phyloP scores from a whole-genome alignment of 2,888 invertebrate species.

The Vesta saturnalis region DNA sequence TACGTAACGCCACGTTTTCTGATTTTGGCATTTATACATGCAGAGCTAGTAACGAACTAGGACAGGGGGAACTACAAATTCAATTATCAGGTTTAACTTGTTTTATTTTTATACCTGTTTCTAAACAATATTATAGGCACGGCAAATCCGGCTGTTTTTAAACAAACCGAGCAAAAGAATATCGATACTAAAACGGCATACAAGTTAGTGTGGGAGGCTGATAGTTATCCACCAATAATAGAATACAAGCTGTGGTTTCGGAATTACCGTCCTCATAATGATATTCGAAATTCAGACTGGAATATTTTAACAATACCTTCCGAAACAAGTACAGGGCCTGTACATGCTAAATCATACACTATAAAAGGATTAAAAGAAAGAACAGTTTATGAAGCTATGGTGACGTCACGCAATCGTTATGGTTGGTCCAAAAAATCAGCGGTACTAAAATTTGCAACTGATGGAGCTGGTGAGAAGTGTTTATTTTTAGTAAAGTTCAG shows the following conservation, averaged over 20 bases:
- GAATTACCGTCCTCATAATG: conserved; percentile 63
- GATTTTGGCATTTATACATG: conserved; percentile 86
- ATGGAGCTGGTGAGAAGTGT: conserved; percentile 71
- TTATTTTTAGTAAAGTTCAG: conserved; percentile 3
- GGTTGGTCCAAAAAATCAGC: conserved; percentile 87
- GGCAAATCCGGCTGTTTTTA: conserved; percentile 76
- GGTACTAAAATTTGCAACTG: conserved; percentile 79
- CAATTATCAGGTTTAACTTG: conserved; percentile 73
- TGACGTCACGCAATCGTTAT: conserved; percentile 83
- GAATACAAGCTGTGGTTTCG: conserved; percentile 74
- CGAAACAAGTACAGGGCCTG: conserved; percentile 72
- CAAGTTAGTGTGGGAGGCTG: conserved; percentile 85
- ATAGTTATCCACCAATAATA: conserved; percentile 81
- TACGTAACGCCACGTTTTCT: conserved; percentile 71
- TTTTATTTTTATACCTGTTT: neutral
- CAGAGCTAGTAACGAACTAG: conserved; percentile 78
- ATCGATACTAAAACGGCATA: conserved; percentile 67
- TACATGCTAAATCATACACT: conserved; percentile 80
- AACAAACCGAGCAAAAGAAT: conserved; percentile 65
- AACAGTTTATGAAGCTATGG: conserved; percentile 80
- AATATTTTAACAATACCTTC: conserved; percentile 76
- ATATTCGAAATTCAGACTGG: conserved; percentile 69
- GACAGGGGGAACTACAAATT: conserved; percentile 75
- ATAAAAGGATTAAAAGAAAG: conserved; percentile 78
- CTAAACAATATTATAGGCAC: conserved; percentile 63